phyloP scores from a whole-genome alignment of 2,888 invertebrate genomes.

The Formica aserva region DNA sequence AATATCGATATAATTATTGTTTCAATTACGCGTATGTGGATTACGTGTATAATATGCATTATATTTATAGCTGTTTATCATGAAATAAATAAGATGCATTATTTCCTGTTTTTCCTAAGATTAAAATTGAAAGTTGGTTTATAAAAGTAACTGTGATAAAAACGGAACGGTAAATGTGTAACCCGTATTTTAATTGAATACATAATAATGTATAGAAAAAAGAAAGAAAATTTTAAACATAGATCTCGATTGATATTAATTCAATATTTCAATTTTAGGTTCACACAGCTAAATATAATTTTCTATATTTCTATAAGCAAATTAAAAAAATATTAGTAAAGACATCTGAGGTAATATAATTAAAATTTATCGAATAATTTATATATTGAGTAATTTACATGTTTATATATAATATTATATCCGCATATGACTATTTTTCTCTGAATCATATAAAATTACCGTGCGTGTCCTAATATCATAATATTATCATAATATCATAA shows the following conservation, averaged over 20 bases:
- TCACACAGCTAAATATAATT: background rate
- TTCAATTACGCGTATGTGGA: background rate
- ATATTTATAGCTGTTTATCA: background rate
- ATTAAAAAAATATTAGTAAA: background rate
- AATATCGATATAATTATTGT: background rate
- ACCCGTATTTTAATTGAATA: constrained; percentile 29
- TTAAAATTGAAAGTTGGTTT: background rate
- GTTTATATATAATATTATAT: background rate
- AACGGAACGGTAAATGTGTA: background rate
- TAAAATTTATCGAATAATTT: background rate
- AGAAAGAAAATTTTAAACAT: background rate
- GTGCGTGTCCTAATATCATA: background rate
- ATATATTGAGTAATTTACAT: background rate
- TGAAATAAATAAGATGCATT: background rate
- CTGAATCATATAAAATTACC: background rate
- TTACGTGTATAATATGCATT: background rate
- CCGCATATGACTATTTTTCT: background rate
- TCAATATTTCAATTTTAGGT: background rate
- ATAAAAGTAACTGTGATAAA: constrained; percentile 23
- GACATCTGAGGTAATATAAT: background rate
- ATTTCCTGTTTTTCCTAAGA: constrained; percentile 7
- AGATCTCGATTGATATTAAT: background rate
- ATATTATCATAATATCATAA: background rate
- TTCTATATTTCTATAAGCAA: background rate
- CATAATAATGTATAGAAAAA: background rate